Evolutionary conservation across 2,888 invertebrate species (phyloP), one percentile per base, ranked within the genome.

Genomic region (Sarcophaga rosellei): DNA sequence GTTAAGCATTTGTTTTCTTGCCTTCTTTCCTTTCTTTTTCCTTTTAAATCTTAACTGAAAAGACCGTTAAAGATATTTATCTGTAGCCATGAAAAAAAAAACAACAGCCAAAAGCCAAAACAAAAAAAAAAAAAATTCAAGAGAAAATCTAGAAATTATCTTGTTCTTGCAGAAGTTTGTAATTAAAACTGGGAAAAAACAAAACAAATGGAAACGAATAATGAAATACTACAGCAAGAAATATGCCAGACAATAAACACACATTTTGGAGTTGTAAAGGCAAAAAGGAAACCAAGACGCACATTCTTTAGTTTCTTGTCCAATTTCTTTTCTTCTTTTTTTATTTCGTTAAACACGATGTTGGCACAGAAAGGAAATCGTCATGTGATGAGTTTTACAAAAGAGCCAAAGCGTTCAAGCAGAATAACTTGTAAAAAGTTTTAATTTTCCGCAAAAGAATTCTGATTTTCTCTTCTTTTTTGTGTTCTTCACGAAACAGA

Each of bases 401-500:
- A 70, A 79, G 15, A 75, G 63, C 15, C 15, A 17, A 84, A 70
- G 79, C 74, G 70, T 79, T 84, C 79, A 79, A 70, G 79, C 63
- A 74, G 63, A 79, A 81, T 70, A 81, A 81, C 69, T 81, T 81
- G 69, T 63, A 62, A 73, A 25, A 75, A 75, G 23, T 75, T 81
- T 81, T 75, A 78, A 79, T 84, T 78, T 84, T 79, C 74, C 78
- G 78, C 63, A 81, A 76, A 81, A 76, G 69, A 73, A 62, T 80
- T 65, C 3, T 53, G 17, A 53, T 53, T 53, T 53, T 53, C 17
- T 53, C 1, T 17, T 15, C 17, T 4, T 17, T 53, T 47, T 15
- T 4, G n/a, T 15, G 53, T 12, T 12, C 53, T 15, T 17, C 53
- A 53, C 53, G 15, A 53, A 53, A 53, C 17, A 12, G 53, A 53